phyloP scores from a whole-genome alignment of 2,113 vertebrate species.

The Rhinopomastus cyanomelas region DNA sequence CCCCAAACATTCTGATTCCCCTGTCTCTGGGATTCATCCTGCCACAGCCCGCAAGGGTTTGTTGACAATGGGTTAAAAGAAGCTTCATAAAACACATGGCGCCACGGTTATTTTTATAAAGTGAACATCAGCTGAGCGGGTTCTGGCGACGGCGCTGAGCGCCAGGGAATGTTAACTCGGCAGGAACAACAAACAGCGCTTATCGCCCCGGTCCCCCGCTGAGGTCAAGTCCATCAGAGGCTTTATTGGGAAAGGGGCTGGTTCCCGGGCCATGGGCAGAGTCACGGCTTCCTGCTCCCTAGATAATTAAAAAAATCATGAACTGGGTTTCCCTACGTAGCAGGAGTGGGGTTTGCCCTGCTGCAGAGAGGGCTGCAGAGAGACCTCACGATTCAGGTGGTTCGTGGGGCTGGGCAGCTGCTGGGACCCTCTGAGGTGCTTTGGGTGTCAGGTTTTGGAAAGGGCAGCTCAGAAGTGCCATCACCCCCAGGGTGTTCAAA shows the following conservation, averaged over 20 bases:
- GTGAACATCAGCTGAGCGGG: conserved; percentile 2
- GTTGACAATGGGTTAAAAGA: conserved; percentile 8
- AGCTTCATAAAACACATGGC: background rate
- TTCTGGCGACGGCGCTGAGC: background rate
- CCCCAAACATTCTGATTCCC: background rate
- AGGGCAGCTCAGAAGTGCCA: background rate
- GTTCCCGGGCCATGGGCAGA: background rate
- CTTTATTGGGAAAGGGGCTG: background rate
- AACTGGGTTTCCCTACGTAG: background rate
- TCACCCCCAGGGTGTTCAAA: too few relatives aligned
- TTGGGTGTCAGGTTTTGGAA: background rate
- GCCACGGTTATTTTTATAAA: conserved; percentile 34
- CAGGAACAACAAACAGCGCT: conserved; percentile 6
- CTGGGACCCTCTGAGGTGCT: background rate
- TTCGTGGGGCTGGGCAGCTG: background rate
- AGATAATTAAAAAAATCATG: background rate
- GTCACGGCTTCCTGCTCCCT: background rate
- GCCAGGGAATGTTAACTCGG: conserved; percentile 12
- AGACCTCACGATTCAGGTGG: background rate
- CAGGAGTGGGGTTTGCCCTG: background rate
- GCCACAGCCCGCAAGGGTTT: background rate
- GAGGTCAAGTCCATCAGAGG: background rate
- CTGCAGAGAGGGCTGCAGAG: too few relatives aligned
- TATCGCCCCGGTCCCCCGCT: background rate
- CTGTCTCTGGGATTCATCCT: background rate